Base-by-base conservation (phyloP, 2,797 vertebrate genomes). In the Darevskia mixta region DNA sequence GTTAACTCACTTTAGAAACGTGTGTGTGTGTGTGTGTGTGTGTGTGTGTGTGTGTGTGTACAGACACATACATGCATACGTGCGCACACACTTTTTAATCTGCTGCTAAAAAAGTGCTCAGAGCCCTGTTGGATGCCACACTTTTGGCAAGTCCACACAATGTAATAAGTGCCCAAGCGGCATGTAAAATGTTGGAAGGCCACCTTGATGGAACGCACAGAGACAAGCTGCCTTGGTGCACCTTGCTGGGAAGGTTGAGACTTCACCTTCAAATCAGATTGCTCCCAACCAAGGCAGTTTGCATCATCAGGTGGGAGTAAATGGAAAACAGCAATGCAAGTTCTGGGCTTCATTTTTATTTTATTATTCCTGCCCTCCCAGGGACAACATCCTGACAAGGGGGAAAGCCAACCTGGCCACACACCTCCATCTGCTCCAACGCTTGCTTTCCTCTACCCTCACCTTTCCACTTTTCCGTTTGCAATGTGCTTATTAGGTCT, bases 1-100 rank as follows among this genome's bases (percentile, higher is more conserved):
- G 55, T 55, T 32, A 86, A 66, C 41, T 35, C 38, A 86, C 91
- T 91, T 91, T 84, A 91, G 78, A 76, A 87, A 80, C 49, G 11
- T 49, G 45, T 13, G 49, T 49, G 49, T 49, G 45, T 45, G 45
- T 49, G 45, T 49, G 45, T 49, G 45, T 49, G 10, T 49, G 45
- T 45, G 45, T 45, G 45, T 11, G 45, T 45, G 45, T 45, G 45
- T 49, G 49, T 13, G 49, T 15, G 3, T 49, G 11, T 13, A 3
- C 49, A 55, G 13, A 55, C 49, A 55, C 49, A 55, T 55, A 15
- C 13, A 55, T 15, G 49, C 49, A 55, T 55, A 55, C 13, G 3
- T 55, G 49, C 13, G 1, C 49, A 15, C 49, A 55, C 49, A 55
- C 49, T 55, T 55, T 15, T 89, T 66, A 87, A 4, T 0, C 75